Evolutionary conservation across 2,113 vertebrate species (phyloP), one percentile per base, ranked within the genome.

Genomic region (Myodes glareolus): DNA sequence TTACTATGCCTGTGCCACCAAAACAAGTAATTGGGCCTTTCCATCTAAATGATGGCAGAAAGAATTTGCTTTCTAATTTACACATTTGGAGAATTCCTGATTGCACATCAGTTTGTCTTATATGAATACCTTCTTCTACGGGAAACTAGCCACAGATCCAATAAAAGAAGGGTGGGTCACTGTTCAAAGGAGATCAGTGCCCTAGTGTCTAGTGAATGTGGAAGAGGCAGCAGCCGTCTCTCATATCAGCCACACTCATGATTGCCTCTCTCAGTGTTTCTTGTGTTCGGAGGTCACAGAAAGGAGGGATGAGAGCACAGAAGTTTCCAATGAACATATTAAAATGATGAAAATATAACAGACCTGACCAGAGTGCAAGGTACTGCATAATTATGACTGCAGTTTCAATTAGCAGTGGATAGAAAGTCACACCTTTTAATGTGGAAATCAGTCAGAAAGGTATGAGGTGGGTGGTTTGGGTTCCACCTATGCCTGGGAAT

Each of bases 271-370:
- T 27, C 33, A 52, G 29, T 2, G 3, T 52, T 47, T 88, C n/a
- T 70, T 27, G 19, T 17, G 23, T 80, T 36, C 36, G 61, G 13
- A 3, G 72, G 3, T 7, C 36, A 45, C 52, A 27, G 36, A 95
- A 45, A 88, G 52, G 29, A 33, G 75, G 73, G 47, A 85, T 86
- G 29, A 81, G 29, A 8, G 39, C 31, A 67, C 10, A 42, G 77
- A 91, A 29, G 90, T 94, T 94, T 92, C 72, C 86, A 92, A 23
- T 93, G 50, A 91, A 75, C 67, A 96, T 61, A 72, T 77, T 90
- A 12, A 76, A 93, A 45, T 31, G 67, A 78, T 88, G 89, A 93
- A 68, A 95, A 81, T 25, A 17, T 33, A 88, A 75, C 47, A 70
- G 52, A 84, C 6, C 31, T 76, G 63, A 58, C 27, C 76, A 39